These are phyloP conservation scores for Lepidostoma basale DNA, from an alignment of 1,140 invertebrate genomes.

Conservation along the genomic window DNA sequence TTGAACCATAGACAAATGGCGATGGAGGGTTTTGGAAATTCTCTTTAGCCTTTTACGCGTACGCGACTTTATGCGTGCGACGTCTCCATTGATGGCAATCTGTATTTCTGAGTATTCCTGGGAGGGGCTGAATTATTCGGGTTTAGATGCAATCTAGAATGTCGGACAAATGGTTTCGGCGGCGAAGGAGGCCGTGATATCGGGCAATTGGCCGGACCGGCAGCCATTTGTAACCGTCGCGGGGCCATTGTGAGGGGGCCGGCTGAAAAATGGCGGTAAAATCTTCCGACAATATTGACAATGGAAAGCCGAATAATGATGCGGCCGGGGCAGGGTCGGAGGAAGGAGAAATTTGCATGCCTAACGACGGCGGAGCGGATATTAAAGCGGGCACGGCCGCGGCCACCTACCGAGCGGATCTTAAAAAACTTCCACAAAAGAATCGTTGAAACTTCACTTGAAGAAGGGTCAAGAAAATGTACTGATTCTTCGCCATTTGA, in stretches of 20 bases:
- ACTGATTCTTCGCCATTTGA: not conserved
- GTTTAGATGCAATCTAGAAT: constrained; percentile 17
- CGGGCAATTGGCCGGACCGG: constrained; percentile 42
- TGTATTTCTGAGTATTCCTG: not conserved
- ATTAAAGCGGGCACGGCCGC: not conserved
- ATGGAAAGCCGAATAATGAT: constrained; percentile 12
- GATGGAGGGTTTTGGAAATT: not conserved
- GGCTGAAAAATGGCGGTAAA: constrained; percentile 37
- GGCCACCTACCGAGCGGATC: not conserved
- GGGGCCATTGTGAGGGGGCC: constrained; percentile 35
- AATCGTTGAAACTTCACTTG: not conserved
- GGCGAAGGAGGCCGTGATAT: constrained; percentile 5
- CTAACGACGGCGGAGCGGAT: not conserved
- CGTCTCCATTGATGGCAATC: constrained; percentile 11
- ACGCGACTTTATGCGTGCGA: constrained; percentile 3
- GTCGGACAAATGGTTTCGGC: constrained; percentile 17
- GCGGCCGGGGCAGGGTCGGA: not conserved
- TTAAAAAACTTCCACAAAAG: not conserved
- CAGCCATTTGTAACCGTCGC: constrained; percentile 40
- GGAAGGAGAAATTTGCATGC: not conserved
- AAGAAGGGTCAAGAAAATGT: constrained; percentile 1
- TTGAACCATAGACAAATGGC: no score
- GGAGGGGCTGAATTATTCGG: constrained; percentile 16
- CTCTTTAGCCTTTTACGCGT: not conserved
- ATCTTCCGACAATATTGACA: constrained; percentile 21